A percentile compares a stretch with the other conserved stretches of the same genome.
phyloP scores from a whole-genome alignment of 2,113 vertebrate species.

The Microcebus griseorufus region DNA sequence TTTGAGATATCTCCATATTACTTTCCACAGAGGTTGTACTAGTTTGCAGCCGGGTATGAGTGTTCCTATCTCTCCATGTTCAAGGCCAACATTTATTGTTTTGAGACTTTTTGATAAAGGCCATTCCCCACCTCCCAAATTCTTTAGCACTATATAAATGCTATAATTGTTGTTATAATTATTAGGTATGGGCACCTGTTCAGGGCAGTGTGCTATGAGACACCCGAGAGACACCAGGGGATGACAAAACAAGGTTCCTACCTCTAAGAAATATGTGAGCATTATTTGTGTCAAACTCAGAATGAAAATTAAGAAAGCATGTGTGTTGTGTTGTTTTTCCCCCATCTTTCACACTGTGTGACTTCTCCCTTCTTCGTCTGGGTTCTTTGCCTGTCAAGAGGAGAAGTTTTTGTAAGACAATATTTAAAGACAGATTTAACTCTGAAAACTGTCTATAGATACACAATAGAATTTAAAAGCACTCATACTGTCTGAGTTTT shows the following conservation, averaged over 20 bases:
- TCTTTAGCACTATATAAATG: background rate
- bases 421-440: background rate
- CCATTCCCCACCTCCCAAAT: background rate
- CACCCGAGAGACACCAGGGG: background rate
- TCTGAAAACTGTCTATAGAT: background rate
- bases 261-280: rapidly evolving
- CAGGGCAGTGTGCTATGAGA: rapidly evolving
- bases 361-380: background rate
- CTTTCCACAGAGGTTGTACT: too few species aligned
- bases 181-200: background rate
- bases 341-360: background rate
- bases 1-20: too few species aligned
- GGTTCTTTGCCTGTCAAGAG: background rate
- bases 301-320: background rate
- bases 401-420: background rate
- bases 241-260: too few species aligned
- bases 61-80: too few species aligned
- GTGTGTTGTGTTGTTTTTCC: background rate
- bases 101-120: too few species aligned
- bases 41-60: too few species aligned
- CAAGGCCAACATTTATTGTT: too few species aligned
- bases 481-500: background rate
- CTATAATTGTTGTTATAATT: background rate
- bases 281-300: background rate
- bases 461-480: background rate